Evolutionary conservation across 2,888 invertebrate species (phyloP), one percentile per base, ranked within the genome.

Genomic region (Nemotelus nigrinus): DNA sequence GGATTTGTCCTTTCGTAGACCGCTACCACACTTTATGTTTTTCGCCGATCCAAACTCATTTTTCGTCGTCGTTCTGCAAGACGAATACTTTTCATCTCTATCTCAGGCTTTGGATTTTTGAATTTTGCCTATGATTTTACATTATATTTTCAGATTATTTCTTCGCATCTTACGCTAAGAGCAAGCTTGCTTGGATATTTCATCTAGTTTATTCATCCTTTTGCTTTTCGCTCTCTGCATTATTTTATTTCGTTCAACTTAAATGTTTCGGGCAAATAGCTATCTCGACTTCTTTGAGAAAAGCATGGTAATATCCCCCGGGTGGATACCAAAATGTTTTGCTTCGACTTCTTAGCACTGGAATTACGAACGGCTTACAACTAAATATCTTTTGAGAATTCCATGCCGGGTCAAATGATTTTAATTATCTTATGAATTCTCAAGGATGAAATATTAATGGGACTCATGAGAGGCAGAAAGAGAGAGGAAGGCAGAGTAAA

Each of bases 351-450:
- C 55, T 71, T 57, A 71, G 55, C 44, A 47, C 44, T 44, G 44
- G 48, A 10, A 53, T 71, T 44, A 71, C 41, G 10, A 68, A 50
- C 25, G 5, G 53, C 68, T 68, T 50, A 50, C 68, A 68, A 68
- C 50, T 39, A 53, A 68, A 50, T 68, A 50, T 68, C 25, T 53
- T 65, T 65, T 68, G 41, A 10, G 50, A 10, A 68, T 68, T 65
- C 47, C 65, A 8, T 45, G 65, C 45, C 25, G 47, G 65, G 45
- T 47, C 45, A 65, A 65, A 50, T 50, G 25, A 50, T 68, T 68
- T 68, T 68, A 68, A 68, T 50, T 68, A 53, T 25, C 25, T 68
- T 68, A 48, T 68, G 50, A 68, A 68, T 53, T 41, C 25, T 25
- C 39, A 50, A 44, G 10, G 41, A 25, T 47, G 67, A 67, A 67